These are phyloP conservation scores for Syrmaticus mikado DNA, from an alignment of 2,113 vertebrate genomes.

Conservation along the genomic window DNA sequence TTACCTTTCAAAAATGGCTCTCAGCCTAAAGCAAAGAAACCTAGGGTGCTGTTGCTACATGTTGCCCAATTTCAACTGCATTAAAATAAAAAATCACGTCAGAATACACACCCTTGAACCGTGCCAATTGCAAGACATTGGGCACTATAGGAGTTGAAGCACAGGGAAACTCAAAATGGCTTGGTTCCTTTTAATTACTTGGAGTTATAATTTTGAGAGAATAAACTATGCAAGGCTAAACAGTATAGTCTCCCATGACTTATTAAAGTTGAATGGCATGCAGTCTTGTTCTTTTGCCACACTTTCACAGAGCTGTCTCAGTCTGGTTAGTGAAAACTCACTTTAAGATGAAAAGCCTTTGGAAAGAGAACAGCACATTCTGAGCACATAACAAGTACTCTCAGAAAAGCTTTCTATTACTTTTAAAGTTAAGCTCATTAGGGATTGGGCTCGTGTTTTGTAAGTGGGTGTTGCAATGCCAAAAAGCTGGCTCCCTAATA, in stretches of 20 bases:
- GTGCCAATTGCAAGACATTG: background rate
- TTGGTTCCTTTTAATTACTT: constrained; percentile 43
- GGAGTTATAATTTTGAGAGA: constrained; percentile 13
- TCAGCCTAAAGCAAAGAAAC: background rate
- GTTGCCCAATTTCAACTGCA: background rate
- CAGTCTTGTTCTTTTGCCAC: constrained; percentile 44
- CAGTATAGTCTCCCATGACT: constrained; percentile 52
- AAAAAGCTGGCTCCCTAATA: background rate
- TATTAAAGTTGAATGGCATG: constrained; percentile 48
- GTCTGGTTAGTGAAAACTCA: constrained; percentile 1
- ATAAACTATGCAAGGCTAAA: constrained; percentile 42
- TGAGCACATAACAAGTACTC: constrained; percentile 54
- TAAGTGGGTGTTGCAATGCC: constrained; percentile 47
- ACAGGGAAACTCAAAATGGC: background rate
- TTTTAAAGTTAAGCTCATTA: constrained; percentile 68
- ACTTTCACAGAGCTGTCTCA: constrained; percentile 40
- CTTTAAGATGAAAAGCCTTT: constrained; percentile 64
- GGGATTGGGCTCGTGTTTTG: constrained; percentile 30
- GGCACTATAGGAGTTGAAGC: background rate
- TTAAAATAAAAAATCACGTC: background rate
- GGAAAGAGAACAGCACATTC: constrained; percentile 67
- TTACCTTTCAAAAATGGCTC: background rate
- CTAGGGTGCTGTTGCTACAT: background rate
- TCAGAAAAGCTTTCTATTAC: constrained; percentile 29
- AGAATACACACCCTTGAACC: background rate